phyloP scores from a whole-genome alignment of 2,888 invertebrate species.

The Acanthosepion esculentum region DNA sequence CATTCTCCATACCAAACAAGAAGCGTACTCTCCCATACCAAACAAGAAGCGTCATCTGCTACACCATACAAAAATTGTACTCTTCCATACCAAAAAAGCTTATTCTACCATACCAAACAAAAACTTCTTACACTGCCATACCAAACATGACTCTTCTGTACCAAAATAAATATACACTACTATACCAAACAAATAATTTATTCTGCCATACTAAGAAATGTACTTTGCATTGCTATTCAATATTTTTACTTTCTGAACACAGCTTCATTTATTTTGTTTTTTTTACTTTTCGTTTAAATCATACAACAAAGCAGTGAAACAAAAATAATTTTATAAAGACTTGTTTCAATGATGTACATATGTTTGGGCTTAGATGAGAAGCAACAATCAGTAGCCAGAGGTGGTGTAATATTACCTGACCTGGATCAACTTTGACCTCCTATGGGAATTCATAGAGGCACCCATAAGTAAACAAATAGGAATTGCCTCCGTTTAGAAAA shows the following conservation, averaged over 20 bases:
- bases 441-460: not conserved
- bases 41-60: too few relatives aligned
- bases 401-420: not conserved
- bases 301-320: not conserved
- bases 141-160: too few relatives aligned
- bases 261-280: not conserved
- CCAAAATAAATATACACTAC: too few relatives aligned
- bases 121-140: too few relatives aligned
- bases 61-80: too few relatives aligned
- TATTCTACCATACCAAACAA: too few relatives aligned
- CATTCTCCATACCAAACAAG: too few relatives aligned
- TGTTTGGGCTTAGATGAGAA: not conserved
- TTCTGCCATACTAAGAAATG: too few relatives aligned
- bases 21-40: too few relatives aligned
- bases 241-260: not conserved
- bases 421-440: not conserved
- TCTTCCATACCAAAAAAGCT: too few relatives aligned
- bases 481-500: not conserved
- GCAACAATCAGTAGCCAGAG: not conserved
- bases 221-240: not conserved
- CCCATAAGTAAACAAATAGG: not conserved
- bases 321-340: not conserved
- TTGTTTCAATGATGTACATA: not conserved
- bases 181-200: too few relatives aligned
- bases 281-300: not conserved